Conservation (phyloP, 2,888 invertebrate genomes). For the Xestia c-nigrum region DNA sequence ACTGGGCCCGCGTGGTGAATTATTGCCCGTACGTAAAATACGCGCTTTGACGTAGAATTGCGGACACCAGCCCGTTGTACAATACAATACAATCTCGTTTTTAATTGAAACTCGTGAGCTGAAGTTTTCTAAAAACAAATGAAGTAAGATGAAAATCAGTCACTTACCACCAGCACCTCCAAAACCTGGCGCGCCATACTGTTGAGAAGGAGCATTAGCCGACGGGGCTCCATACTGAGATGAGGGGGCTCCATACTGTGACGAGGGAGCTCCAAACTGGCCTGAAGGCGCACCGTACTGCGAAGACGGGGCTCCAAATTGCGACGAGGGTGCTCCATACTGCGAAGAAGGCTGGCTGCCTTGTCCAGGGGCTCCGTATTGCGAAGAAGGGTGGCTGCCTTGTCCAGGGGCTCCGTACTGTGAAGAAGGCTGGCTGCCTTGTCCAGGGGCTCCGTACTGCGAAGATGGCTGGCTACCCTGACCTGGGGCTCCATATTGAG, state of each 20-base stretch:
- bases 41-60: no score
- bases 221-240: constrained; percentile 45
- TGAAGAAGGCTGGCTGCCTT: constrained; percentile 64
- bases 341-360: constrained; percentile 64
- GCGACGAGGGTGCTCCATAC: constrained; percentile 58
- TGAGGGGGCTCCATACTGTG: constrained; percentile 40
- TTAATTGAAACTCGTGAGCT: not conserved
- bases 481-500: constrained; percentile 58
- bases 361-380: constrained; percentile 63
- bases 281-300: constrained; percentile 70
- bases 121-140: not conserved
- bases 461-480: constrained; percentile 44
- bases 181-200: constrained; percentile 78
- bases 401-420: constrained; percentile 68
- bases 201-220: constrained; percentile 44
- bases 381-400: constrained; percentile 65
- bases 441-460: constrained; percentile 51
- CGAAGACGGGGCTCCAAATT: constrained; percentile 70
- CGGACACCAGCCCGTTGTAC: no score
- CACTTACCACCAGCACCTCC: constrained; percentile 60
- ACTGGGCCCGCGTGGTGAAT: no score
- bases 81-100: no score
- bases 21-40: no score
- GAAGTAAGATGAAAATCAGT: not conserved
- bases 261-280: constrained; percentile 69